phyloP scores from a whole-genome alignment of 2,797 vertebrate species.

The Artibeus lituratus region DNA sequence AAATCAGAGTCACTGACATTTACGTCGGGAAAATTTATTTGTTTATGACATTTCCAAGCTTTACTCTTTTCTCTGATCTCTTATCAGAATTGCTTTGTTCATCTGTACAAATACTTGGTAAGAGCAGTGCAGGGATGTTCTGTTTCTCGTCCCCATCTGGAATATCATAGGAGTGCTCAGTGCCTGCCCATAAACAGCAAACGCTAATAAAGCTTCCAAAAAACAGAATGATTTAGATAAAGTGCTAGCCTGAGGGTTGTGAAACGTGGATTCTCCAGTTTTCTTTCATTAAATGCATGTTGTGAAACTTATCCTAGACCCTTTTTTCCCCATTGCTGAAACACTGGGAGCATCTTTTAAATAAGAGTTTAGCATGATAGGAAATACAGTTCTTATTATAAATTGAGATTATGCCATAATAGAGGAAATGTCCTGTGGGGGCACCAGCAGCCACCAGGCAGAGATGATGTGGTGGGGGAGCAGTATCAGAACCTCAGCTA shows the following conservation, averaged over 20 bases:
- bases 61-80: neutral
- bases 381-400: neutral
- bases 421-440: neutral
- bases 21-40: constrained; percentile 17
- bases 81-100: constrained; percentile 1
- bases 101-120: neutral
- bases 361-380: neutral
- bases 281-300: neutral
- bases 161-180: neutral
- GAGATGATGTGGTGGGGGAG: fast-evolving
- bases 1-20: constrained; percentile 22
- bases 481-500: too few relatives aligned
- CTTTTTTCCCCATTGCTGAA: neutral
- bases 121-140: neutral
- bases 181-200: neutral
- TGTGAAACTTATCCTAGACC: neutral
- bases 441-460: neutral
- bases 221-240: constrained; percentile 1
- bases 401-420: neutral
- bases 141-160: neutral
- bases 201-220: neutral
- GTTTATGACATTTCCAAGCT: neutral
- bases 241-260: neutral
- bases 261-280: neutral
- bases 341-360: neutral